Base-by-base conservation (phyloP, 2,797 vertebrate species). In the Urosaurus nigricauda region DNA sequence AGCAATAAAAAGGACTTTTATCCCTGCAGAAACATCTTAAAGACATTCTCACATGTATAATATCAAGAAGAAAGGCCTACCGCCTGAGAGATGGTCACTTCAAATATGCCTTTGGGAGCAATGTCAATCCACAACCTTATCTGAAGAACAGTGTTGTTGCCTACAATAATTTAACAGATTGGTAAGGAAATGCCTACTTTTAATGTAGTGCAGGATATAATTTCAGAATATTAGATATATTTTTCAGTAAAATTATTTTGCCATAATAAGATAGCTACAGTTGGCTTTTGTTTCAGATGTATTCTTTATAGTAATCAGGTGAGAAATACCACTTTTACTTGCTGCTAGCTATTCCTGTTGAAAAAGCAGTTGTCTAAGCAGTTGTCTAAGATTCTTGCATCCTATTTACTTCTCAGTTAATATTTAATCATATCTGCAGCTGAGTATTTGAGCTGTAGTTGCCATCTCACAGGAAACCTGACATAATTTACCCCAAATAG, bases 91-190 rank as follows among this genome's bases (percentile, higher is more conserved):
- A 99, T 0, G 97, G 98, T 26, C 98, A 98, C 81, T 99, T 99
- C 96, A 98, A 97, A 35, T 98, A 99, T 0, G 98, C 98, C 68
- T 99, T 99, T n/a, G 98, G 98, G 74, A 99, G 97, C 79, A 98
- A 98, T 0, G 96, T 98, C 91, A 98, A 97, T 0, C 99, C 98
- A 0, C 98, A 98, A 89, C 99, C 99, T 0, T 99, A 99, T 93
- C 97, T 99, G 93, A 98, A 98, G 94, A 99, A 99, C 95, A 99
- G 98, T 84, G 97, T 99, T 3, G 96, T 98, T 37, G 98, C 98
- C 21, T 99, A 99, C 86, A 98, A 98, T 92, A 98, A 96, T 83
- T 94, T 98, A 83, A 97, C 97, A 78, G 98, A 99, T 92, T 97
- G 98, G 99, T 99, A 95, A 95, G 90, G 90, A 91, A 73, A 71